phyloP scores from a whole-genome alignment of 2,888 invertebrate species.

The Meteorus cinctellus region DNA sequence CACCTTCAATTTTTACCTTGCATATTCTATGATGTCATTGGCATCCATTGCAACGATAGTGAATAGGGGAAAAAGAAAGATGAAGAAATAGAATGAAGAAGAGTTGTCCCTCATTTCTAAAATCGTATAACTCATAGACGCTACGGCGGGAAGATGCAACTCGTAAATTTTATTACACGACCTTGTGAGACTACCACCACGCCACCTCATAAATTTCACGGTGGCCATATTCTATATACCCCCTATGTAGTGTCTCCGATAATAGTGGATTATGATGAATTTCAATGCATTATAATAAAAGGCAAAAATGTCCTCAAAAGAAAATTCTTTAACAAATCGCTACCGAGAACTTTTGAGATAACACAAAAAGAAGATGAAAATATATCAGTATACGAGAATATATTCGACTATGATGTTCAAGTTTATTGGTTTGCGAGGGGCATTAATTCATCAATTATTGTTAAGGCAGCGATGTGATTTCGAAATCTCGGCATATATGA shows the following conservation, averaged over 20 bases:
- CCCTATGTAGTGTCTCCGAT: conserved; percentile 30
- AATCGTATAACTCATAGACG: conserved; percentile 29
- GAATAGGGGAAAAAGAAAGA: conserved; percentile 1
- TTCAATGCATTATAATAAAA: conserved; percentile 19
- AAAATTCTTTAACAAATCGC: too few species aligned
- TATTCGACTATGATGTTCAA: too few species aligned
- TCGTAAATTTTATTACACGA: conserved; percentile 54
- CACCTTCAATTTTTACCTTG: neutral
- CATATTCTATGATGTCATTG: neutral
- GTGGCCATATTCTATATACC: conserved; percentile 29
- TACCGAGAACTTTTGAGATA: too few species aligned
- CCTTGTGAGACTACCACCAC: conserved; percentile 50
- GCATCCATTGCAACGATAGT: conserved; percentile 8
- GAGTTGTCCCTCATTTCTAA: conserved; percentile 1
- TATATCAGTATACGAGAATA: too few species aligned
- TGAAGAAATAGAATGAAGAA: neutral
- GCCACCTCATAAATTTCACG: conserved; percentile 51
- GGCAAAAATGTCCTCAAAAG: too few species aligned
- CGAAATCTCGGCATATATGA: neutral
- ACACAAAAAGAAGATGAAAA: too few species aligned
- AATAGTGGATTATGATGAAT: conserved; percentile 16
- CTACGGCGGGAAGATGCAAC: conserved; percentile 37
- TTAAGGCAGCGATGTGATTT: neutral
- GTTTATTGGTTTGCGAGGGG: neutral
- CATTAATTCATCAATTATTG: neutral